phyloP scores from a whole-genome alignment of 2,113 vertebrate genomes.

The Pelobates fuscus region DNA sequence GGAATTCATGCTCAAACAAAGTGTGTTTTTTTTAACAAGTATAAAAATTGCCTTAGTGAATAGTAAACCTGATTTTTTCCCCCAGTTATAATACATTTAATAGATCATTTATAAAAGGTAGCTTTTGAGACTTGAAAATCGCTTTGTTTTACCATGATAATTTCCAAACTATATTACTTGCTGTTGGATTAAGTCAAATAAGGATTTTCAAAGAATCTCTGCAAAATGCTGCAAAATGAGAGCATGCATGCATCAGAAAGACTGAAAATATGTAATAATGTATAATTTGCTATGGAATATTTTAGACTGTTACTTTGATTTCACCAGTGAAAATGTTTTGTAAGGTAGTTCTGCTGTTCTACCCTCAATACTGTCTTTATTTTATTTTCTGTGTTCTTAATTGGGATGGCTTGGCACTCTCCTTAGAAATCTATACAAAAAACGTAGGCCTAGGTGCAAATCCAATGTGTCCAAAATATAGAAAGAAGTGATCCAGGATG shows the following conservation, averaged over 20 bases:
- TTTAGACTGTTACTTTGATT: too few relatives aligned
- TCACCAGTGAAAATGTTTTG: too few relatives aligned
- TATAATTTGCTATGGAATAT: not conserved
- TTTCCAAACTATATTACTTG: conserved; percentile 19
- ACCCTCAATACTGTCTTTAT: too few relatives aligned
- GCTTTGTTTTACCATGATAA: conserved; percentile 28
- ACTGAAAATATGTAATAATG: conserved; percentile 1
- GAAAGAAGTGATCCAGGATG: too few relatives aligned
- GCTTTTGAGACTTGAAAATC: conserved; percentile 8
- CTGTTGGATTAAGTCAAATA: conserved; percentile 24
- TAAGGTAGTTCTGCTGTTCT: too few relatives aligned
- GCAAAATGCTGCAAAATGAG: not conserved
- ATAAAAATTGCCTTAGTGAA: conserved; percentile 28
- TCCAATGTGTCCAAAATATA: too few relatives aligned
- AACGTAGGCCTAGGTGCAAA: too few relatives aligned
- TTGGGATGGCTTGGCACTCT: too few relatives aligned
- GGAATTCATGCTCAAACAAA: conserved; percentile 16
- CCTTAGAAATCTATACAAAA: too few relatives aligned
- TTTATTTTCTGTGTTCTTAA: too few relatives aligned
- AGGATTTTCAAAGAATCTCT: conserved; percentile 31
- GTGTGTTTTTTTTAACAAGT: conserved; percentile 11
- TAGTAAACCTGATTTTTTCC: conserved; percentile 23
- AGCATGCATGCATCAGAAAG: conserved; percentile 8
- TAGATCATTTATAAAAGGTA: conserved; percentile 18
- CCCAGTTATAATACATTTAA: conserved; percentile 30